Evolutionary conservation across 64 coral and sea anemone genomes (phyloP).

Genomic region (Pocillopora damicornis): DNA sequence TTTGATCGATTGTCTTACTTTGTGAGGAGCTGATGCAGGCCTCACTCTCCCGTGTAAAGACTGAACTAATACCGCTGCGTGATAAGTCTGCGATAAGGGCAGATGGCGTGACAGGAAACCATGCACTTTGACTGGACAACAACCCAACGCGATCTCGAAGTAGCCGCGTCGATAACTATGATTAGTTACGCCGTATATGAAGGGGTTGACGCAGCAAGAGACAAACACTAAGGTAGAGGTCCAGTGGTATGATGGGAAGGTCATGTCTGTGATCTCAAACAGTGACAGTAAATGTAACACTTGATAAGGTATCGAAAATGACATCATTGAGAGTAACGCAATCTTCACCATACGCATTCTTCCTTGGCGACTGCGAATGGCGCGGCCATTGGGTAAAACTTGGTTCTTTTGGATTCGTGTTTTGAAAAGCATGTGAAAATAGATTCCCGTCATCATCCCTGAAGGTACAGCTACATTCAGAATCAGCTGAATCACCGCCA

Average conservation of each 20-base stretch:
- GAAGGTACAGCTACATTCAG: constrained; percentile 26
- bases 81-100: constrained; percentile 1
- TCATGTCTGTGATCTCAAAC: not conserved
- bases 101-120: constrained; percentile 34
- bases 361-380: not conserved
- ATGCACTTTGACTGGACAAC: constrained; percentile 46
- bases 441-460: constrained; percentile 45
- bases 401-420: not conserved
- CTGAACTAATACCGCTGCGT: constrained; percentile 4
- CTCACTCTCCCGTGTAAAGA: constrained; percentile 21
- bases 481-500: constrained; percentile 12
- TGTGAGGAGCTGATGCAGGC: constrained; percentile 23
- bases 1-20: not conserved
- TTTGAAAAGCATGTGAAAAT: constrained; percentile 41
- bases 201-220: constrained; percentile 40
- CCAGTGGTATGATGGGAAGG: constrained; percentile 23
- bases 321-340: constrained; percentile 43
- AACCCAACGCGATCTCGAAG: constrained; percentile 49
- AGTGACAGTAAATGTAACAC: constrained; percentile 8
- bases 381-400: constrained; percentile 8
- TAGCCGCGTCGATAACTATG: constrained; percentile 48
- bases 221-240: constrained; percentile 26
- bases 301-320: constrained; percentile 55
- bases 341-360: constrained; percentile 45
- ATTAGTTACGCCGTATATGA: constrained; percentile 57